Conservation (phyloP, 2,113 vertebrate species). For the Paedocypris sp. region DNA sequence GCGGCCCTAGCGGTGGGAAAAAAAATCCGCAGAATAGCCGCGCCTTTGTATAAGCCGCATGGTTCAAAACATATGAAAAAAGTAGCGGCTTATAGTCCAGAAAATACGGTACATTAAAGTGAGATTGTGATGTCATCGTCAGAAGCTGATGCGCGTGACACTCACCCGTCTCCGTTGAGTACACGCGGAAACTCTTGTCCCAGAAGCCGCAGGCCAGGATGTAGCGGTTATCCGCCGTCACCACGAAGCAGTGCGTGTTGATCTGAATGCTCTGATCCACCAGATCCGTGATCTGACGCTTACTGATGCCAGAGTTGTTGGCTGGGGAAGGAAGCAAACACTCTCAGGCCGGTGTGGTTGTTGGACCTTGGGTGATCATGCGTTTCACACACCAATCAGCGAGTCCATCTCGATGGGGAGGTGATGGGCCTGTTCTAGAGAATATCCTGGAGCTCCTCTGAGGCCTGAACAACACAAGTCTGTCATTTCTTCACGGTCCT, state of each 20-base stretch:
- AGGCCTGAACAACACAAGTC: conserved; percentile 46
- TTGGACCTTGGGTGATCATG: no score
- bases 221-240: conserved; percentile 97
- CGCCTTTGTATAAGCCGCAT: no score
- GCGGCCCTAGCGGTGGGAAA: no score
- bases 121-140: no score
- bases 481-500: not conserved
- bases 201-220: conserved; percentile 97
- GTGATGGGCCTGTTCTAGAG: conserved; percentile 67
- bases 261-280: conserved; percentile 99
- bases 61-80: no score
- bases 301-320: conserved; percentile 94
- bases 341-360: not conserved
- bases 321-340: conserved; percentile 51
- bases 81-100: no score
- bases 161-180: conserved; percentile 92
- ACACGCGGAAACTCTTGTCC: conserved; percentile 98
- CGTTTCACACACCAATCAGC: conserved; percentile 65
- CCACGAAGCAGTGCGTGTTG: conserved; percentile 96
- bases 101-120: no score
- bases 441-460: conserved; percentile 66
- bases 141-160: no score
- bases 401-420: conserved; percentile 72
- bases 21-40: no score
- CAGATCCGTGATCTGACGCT: conserved; percentile 96